Evolutionary conservation across 2,113 vertebrate genomes (phyloP).

Genomic region (Australoheros scitulus): DNA sequence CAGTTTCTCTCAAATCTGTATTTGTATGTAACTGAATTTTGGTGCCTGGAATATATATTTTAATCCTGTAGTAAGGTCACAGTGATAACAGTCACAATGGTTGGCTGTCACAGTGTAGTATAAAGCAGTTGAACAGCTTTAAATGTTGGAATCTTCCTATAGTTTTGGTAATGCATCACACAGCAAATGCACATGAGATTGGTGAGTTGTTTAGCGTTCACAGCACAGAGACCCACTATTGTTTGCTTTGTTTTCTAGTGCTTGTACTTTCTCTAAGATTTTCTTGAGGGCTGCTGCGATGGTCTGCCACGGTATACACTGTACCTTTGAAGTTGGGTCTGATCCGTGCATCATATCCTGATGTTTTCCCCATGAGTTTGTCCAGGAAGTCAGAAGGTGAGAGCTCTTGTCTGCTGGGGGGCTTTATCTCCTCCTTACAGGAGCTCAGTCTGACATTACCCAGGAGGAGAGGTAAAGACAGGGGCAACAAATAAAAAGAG

Average conservation of each 20-base stretch:
- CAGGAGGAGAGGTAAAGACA: conserved; percentile 23
- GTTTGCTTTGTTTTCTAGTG: conserved; percentile 29
- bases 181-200: neutral
- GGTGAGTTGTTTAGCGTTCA: conserved; percentile 15
- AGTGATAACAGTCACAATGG: neutral
- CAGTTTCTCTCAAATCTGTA: neutral
- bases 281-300: conserved; percentile 15
- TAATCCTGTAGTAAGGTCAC: neutral
- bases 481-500: conserved; percentile 15
- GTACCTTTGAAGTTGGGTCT: conserved; percentile 97
- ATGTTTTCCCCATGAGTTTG: conserved; percentile 94
- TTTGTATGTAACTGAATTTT: neutral
- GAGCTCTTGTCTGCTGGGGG: conserved; percentile 80
- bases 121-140: neutral
- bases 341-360: conserved; percentile 93
- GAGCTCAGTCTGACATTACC: conserved; percentile 83
- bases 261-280: conserved; percentile 18
- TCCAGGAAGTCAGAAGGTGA: conserved; percentile 96
- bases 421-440: conserved; percentile 89
- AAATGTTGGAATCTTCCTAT: neutral
- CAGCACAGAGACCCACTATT: neutral
- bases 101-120: neutral
- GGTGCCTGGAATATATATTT: neutral
- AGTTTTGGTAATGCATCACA: conserved; percentile 7
- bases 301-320: neutral